Base-by-base conservation (phyloP, 2,888 invertebrate species). In the Lamellibrachia satsuma region DNA sequence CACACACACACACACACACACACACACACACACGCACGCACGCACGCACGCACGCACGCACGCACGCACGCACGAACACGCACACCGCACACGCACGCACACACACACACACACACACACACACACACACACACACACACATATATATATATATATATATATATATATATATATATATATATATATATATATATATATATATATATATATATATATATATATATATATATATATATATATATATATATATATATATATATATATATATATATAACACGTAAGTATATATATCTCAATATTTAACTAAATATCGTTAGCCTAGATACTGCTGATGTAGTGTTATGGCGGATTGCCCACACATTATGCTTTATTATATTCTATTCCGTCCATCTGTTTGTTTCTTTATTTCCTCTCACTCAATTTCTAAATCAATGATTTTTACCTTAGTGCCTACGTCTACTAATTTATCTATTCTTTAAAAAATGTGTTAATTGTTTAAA, bases 131-230 rank as follows among this genome's bases (percentile, higher is more conserved):
- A 60, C n/a, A 90, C 90, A 1, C 90, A 22, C 90, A 1, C 15
- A 15, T 1, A n/a, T 1, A 90, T 1, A 90, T 93, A 75, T 91
- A 93, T 93, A 91, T 93, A 92, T 93, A 90, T 92, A 92, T 93
- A 90, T 75, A 93, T 93, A 60, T 93, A 91, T 93, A 60, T 93
- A 93, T 93, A 75, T 93, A 93, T 93, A 91, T 93, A 92, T 93
- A 90, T 93, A 92, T 93, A 3, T 93, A 93, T 93, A 60, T 93
- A 91, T 93, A 60, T 93, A 93, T 93, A 75, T 93, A 93, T 93
- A 91, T 93, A 92, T 93, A 39, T 90, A 92, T 92, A 39, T n/a
- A 39, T 93, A 75, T 91, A 93, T 93, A 91, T 93, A 92, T 93
- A 90, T 92, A 92, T 93, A 90, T 75, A 93, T 93, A 60, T 93